phyloP scores from a whole-genome alignment of 1,140 invertebrate species.

The Drosophila kanapiae region DNA sequence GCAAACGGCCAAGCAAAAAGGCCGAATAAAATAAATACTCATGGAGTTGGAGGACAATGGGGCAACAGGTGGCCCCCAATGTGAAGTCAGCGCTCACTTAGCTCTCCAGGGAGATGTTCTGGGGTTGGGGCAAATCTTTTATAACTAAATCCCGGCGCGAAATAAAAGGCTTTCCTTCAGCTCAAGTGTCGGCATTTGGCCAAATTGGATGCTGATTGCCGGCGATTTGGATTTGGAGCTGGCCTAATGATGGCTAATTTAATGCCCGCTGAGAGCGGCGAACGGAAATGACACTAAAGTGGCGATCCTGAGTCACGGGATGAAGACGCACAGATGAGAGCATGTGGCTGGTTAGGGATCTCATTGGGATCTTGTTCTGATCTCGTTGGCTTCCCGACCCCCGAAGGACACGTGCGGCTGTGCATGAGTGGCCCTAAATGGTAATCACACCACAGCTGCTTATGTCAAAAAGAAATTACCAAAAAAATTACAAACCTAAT shows the following conservation, averaged over 20 bases:
- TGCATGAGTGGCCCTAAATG: constrained; percentile 49
- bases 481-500: not conserved
- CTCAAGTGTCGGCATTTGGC: constrained; percentile 66
- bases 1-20: constrained; percentile 43
- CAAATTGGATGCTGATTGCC: constrained; percentile 80
- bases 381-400: not conserved
- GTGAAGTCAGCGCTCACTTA: constrained; percentile 67
- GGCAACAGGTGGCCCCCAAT: constrained; percentile 70
- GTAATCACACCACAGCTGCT: constrained; percentile 32
- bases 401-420: constrained; percentile 63
- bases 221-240: constrained; percentile 59
- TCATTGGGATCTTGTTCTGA: not conserved
- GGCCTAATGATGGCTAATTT: constrained; percentile 76
- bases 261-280: constrained; percentile 50
- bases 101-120: constrained; percentile 18
- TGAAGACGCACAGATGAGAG: constrained; percentile 4
- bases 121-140: constrained; percentile 50
- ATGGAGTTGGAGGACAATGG: constrained; percentile 58
- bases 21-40: constrained; percentile 40
- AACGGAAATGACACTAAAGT: constrained; percentile 72
- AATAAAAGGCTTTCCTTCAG: constrained; percentile 13
- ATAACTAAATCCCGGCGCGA: constrained; percentile 63
- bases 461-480: constrained; percentile 3
- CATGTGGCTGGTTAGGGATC: constrained; percentile 26
- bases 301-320: constrained; percentile 13